Evolutionary conservation across 2,797 vertebrate species (phyloP), one percentile per base, ranked within the genome.

Genomic region (Gallirallus australis): DNA sequence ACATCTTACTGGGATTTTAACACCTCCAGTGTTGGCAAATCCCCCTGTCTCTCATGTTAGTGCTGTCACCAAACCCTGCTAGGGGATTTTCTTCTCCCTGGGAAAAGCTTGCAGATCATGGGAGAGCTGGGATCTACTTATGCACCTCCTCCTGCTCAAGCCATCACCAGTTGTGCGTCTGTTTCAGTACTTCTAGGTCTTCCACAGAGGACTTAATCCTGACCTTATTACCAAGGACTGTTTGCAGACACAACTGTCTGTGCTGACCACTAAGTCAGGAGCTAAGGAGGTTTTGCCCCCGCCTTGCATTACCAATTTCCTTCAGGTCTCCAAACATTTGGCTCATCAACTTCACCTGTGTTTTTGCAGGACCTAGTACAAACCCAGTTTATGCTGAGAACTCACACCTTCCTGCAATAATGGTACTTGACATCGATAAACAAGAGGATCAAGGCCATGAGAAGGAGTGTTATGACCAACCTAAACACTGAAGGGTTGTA

Each of bases 111-210:
- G n/a, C 50, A 39, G 52, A 23, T 54, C 15, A 45, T 64, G n/a
- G 35, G 18, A n/a, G 3, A 86, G 27, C 27, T 60, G 35, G 4
- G 15, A 30, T 80, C 23, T 88, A n/a, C 24, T 15, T 1, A 0
- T 2, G 15, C 17, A 53, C 25, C n/a, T 86, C 42, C 66, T 75
- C 18, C 57, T 53, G 3, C 45, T 20, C n/a, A 16, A 45, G 40
- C 24, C 15, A 18, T 47, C 5, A 1, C 19, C 47, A 48, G 7
- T 48, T 7, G 0, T 0, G 3, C 37, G 10, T 50, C n/a, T 86
- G 40, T 21, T 72, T 76, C 35, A 69, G 24, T 35, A 33, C 11
- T 39, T 5, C 35, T 48, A 59, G 76, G 23, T 24, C 15, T 78
- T 40, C 68, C 39, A 7, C 0, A 1, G 45, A 68, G 76, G 12